Percentiles rank a stretch among this genome's conserved stretches.
These are phyloP conservation scores for Germaria angustata DNA, from an alignment of 2,888 invertebrate species.

Conservation along the genomic window DNA sequence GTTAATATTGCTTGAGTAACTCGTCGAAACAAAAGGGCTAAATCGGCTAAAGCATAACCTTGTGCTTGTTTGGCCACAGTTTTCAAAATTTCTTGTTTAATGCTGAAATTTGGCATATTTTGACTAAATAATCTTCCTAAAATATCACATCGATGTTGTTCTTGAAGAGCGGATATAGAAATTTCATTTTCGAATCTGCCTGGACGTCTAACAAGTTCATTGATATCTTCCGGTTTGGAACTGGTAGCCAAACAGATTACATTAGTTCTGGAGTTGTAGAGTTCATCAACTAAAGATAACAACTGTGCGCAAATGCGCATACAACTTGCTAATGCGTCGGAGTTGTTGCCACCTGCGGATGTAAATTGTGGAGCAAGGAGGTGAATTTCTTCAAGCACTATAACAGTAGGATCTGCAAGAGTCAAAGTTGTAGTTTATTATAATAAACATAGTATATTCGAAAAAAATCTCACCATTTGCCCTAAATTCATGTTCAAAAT, in stretches of 20 bases:
- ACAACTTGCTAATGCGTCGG: constrained; percentile 75
- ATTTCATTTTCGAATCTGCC: constrained; percentile 83
- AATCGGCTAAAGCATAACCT: constrained; percentile 83
- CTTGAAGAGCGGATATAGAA: constrained; percentile 80
- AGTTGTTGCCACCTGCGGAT: constrained; percentile 54
- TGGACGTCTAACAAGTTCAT: constrained; percentile 81
- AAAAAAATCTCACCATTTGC: constrained; percentile 66
- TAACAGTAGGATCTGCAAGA: constrained; percentile 76
- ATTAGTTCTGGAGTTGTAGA: constrained; percentile 71
- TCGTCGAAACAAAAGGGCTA: constrained; percentile 80
- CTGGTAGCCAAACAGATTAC: constrained; percentile 82
- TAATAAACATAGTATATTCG: neutral
- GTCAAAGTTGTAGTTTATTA: too few relatives aligned
- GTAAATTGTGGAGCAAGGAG: constrained; percentile 79
- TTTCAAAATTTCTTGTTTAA: constrained; percentile 70
- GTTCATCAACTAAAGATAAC: constrained; percentile 81
- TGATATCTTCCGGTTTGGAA: constrained; percentile 80
- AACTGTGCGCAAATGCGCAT: constrained; percentile 80
- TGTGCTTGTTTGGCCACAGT: constrained; percentile 80
- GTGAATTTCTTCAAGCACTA: constrained; percentile 80
- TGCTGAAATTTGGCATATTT: constrained; percentile 43
- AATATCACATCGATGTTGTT: constrained; percentile 80
- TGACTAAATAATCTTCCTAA: constrained; percentile 74
- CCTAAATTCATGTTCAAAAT: constrained; percentile 73
- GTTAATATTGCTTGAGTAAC: constrained; percentile 71